These are phyloP conservation scores for Entosphenus tridentatus DNA, from an alignment of 2,113 vertebrate species.

Conservation along the genomic window DNA sequence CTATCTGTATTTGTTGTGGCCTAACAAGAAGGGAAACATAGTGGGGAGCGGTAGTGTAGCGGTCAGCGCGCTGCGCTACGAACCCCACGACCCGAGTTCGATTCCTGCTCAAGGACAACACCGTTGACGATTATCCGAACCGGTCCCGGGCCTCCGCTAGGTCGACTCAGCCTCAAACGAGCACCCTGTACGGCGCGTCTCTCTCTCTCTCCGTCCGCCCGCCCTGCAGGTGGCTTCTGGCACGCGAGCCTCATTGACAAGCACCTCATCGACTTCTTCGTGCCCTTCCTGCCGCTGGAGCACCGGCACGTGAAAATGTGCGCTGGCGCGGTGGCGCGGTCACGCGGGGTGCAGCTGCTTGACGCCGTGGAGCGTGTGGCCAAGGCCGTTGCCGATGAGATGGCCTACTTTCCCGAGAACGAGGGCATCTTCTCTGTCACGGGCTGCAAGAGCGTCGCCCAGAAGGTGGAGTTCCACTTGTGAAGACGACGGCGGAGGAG, in stretches of 20 bases:
- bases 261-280: slow-evolving; percentile 49
- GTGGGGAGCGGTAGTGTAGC: too few species aligned
- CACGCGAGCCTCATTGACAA: slow-evolving; percentile 41
- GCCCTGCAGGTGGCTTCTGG: slow-evolving; percentile 29
- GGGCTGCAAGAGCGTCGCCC: slow-evolving; percentile 74
- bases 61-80: neutral
- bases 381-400: slow-evolving; percentile 40
- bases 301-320: slow-evolving; percentile 57
- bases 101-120: neutral
- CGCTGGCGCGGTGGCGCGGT: slow-evolving; percentile 36
- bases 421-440: slow-evolving; percentile 69
- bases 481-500: neutral
- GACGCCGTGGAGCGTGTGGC: slow-evolving; percentile 38
- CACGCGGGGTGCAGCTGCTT: slow-evolving; percentile 28
- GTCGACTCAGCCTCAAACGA: neutral
- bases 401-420: slow-evolving; percentile 64
- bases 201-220: neutral
- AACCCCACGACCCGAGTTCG: neutral
- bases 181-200: neutral
- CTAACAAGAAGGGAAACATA: too few species aligned
- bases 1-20: too few species aligned
- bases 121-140: neutral
- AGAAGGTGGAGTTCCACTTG: slow-evolving; percentile 64
- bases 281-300: slow-evolving; percentile 78
- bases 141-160: neutral